phyloP scores from a whole-genome alignment of 1,140 invertebrate genomes.

The Drosophila ohnishii region DNA sequence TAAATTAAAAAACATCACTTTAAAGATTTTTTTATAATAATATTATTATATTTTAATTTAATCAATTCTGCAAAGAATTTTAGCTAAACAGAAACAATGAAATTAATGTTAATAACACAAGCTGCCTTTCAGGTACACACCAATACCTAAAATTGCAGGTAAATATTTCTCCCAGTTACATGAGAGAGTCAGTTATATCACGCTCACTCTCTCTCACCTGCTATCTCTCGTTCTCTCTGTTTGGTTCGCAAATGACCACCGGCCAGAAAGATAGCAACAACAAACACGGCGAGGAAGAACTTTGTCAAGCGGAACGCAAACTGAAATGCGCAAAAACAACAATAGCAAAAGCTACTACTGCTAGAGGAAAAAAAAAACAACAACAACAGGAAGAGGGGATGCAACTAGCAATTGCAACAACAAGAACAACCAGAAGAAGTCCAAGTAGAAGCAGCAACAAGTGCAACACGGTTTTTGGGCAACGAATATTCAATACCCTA shows the following conservation, averaged over 20 bases:
- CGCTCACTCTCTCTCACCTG: not conserved
- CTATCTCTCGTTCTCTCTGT: not conserved
- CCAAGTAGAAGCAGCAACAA: slow-evolving; percentile 28
- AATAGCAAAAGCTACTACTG: slow-evolving; percentile 2
- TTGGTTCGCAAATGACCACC: slow-evolving; percentile 20
- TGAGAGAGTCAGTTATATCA: not conserved
- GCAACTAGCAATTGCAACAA: slow-evolving; percentile 23
- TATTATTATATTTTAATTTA: too few relatives aligned
- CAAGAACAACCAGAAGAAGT: slow-evolving; percentile 6
- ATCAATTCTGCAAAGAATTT: too few relatives aligned
- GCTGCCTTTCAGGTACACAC: too few relatives aligned
- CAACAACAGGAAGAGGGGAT: slow-evolving; percentile 40
- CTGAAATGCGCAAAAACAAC: slow-evolving; percentile 56
- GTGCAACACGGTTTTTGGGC: not conserved
- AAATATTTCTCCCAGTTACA: not conserved
- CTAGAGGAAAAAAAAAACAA: slow-evolving; percentile 9
- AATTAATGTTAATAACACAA: too few relatives aligned
- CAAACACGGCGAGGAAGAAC: slow-evolving; percentile 37
- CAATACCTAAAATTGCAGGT: not conserved
- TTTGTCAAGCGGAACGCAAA: slow-evolving; percentile 70
- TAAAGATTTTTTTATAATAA: too few relatives aligned
- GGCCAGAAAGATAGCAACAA: slow-evolving; percentile 21
- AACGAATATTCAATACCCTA: slow-evolving; percentile 2
- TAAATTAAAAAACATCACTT: too few relatives aligned
- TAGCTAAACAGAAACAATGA: too few relatives aligned